Base-by-base conservation (phyloP, 2,888 invertebrate species). In the Dasypogon diadema region DNA sequence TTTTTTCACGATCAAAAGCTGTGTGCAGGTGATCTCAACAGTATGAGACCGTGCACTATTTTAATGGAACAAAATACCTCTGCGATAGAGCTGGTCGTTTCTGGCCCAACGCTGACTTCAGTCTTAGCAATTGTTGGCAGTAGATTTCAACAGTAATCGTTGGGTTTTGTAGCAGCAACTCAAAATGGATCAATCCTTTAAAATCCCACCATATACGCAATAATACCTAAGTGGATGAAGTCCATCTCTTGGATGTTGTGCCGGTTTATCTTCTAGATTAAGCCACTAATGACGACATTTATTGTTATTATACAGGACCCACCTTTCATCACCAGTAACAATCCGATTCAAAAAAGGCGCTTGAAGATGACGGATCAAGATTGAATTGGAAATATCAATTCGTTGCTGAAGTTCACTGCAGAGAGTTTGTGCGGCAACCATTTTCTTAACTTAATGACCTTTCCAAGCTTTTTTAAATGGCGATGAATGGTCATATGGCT, bases 101-200 rank as follows among this genome's bases (percentile, higher is more conserved):
- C 22, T 56, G 56, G 56, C 22, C 24, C 56, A 56, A 24, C 26
- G 16, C 21, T 16, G 21, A 21, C 56, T 56, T 56, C 56, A 18
- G 22, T 24, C 56, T 56, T 56, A 56, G 22, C 56, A 22, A 22
- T 56, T 56, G 22, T 56, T 56, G 56, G n/a, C 56, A 56, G 26
- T 56, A 56, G 21, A 56, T 21, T 22, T 56, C 56, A 56, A 12
- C 56, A 56, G 56, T 22, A 56, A 56, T 24, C 2, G 56, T 56
- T 24, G 21, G 24, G 2, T 56, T 56, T 22, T 22, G 56, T 18
- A 2, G 56, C 8, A 55, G 55, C 55, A 22, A 24, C 24, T 56
- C 22, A 22, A 56, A 56, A 56, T 56, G 22, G 56, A 22, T 22
- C 56, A 56, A 21, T 56, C 22, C 56, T 56, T 56, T 24, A 56